Percentiles rank a stretch among this genome's conserved stretches.
Evolutionary conservation across 2,888 invertebrate species (phyloP).

Genomic region (Stenurella melanura): DNA sequence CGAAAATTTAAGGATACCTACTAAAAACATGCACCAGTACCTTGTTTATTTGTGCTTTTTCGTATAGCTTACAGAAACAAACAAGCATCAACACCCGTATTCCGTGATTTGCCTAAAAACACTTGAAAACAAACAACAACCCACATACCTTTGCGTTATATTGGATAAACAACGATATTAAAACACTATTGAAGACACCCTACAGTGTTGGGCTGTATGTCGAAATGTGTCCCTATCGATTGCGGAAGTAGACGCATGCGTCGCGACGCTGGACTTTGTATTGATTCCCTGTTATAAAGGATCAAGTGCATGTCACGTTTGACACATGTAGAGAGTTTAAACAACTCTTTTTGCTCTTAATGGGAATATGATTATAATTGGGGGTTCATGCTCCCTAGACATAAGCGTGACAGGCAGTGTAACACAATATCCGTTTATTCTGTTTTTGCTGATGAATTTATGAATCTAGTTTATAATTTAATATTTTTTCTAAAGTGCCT

Average conservation of each 20-base stretch:
- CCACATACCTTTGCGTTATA: slow-evolving; percentile 53
- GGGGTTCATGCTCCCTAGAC: background rate
- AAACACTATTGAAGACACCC: slow-evolving; percentile 60
- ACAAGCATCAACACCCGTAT: background rate
- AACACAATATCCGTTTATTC: background rate
- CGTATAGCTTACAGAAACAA: slow-evolving; percentile 11
- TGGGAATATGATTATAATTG: background rate
- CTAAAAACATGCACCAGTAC: slow-evolving; percentile 12
- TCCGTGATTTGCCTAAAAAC: slow-evolving; percentile 12
- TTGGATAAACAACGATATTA: slow-evolving; percentile 56
- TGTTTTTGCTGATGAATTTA: background rate
- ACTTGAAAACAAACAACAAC: slow-evolving; percentile 39
- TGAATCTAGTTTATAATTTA: slow-evolving; percentile 8
- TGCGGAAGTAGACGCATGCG: slow-evolving; percentile 65
- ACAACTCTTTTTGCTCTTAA: slow-evolving; percentile 3
- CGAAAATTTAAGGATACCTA: background rate
- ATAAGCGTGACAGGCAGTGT: background rate
- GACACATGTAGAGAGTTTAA: slow-evolving; percentile 43
- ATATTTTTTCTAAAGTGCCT: background rate
- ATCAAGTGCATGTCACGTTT: slow-evolving; percentile 48
- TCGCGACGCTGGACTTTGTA: slow-evolving; percentile 62
- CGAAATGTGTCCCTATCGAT: slow-evolving; percentile 65
- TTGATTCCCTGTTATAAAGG: slow-evolving; percentile 56
- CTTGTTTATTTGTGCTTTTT: slow-evolving; percentile 8
- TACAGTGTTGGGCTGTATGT: slow-evolving; percentile 63